Evolutionary conservation across 53 echinoderm and acorn worm species (phyloP), one percentile per base, ranked within the genome.

Genomic region (Pentamera pediparva): DNA sequence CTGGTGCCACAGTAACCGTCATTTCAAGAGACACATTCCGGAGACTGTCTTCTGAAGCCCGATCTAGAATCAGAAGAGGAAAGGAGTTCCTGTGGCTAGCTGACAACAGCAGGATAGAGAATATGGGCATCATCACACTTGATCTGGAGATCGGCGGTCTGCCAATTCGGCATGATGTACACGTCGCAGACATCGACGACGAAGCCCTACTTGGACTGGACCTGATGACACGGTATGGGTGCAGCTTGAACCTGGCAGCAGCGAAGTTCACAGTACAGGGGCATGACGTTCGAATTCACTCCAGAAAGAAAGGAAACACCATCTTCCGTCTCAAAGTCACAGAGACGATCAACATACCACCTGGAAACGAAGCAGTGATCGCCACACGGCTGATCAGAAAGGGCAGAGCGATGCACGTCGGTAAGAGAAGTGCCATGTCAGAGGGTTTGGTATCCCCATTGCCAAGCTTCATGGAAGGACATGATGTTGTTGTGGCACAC

Each of bases 401-500:
- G 15, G 59, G 59, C 4, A 19, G 27, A 6, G 7, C 27, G 6
- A 26, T 22, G 13, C 59, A 59, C 3, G 15, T 21, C 15, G 59
- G 15, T 19, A 3, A 59, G 13, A 6, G 27, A 26, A 13, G 30
- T 24, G 13, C 13, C 26, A 26, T 24, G 4, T 1, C 3, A 21
- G 13, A 24, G 5, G 24, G 59, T 29, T 59, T 22, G 13, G 59
- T 59, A 6, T 24, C 25, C 25, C 59, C 59, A 27, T 59, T 24
- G 27, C 59, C 20, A 26, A 56, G 56, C 6, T 24, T 59, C 13
- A 4, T 6, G 2, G 59, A 59, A 27, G 17, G 26, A 13, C 27
- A 59, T 29, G 59, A 59, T 13, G 30, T n/a, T 59, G 59, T 59
- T 19, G 59, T 59, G 59, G 27, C 56, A 27, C 59, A 59, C 13